Base-by-base conservation (phyloP, 2,113 vertebrate genomes). In the Nycticorax nycticorax region DNA sequence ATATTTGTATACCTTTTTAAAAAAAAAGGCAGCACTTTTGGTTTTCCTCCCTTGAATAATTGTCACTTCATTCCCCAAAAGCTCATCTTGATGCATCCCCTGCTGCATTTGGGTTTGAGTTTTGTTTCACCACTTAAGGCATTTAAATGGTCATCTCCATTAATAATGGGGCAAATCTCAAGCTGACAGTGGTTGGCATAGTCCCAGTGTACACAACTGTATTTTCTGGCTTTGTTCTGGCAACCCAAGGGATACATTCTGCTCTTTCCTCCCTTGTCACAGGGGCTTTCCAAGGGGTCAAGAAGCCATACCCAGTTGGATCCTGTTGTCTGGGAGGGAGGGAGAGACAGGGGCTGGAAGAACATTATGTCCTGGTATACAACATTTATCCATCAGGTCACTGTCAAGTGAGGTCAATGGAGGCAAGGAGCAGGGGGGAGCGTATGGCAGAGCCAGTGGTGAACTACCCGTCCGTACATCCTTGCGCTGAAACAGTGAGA, bases 301-400 rank as follows among this genome's bases (percentile, higher is more conserved):
- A 27, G 69, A 41, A 59, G 37, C 45, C 45, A 77, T 48, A 82
- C 88, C 14, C 82, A 53, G 35, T 28, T 72, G 62, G 56, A 21
- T 71, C 19, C n/a, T 11, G 0, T 57, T 75, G 15, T 59, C 32
- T 92, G 74, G 39, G 39, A 89, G 28, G 30, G 39, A 89, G 28
- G 26, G 50, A 63, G 43, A 32, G 12, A 26, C 24, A 35, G n/a
- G 21, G 14, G 0, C 21, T 23, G 6, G 24, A 66, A 66, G 41
- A 89, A 37, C 9, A 2, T 50, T 23, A 3, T 23, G 26, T 69
- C 21, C 88, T 85, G 41, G 10, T 27, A 27, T 19, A 37, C 9
- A 4, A 18, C 20, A 13, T 56, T 71, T 57, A 12, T 71, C 1
- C 0, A 0, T 50, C n/a, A 67, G 18, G 32, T 78, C 3, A 4